Conservation (phyloP, 2,113 vertebrate genomes). For the Lycaon pictus region DNA sequence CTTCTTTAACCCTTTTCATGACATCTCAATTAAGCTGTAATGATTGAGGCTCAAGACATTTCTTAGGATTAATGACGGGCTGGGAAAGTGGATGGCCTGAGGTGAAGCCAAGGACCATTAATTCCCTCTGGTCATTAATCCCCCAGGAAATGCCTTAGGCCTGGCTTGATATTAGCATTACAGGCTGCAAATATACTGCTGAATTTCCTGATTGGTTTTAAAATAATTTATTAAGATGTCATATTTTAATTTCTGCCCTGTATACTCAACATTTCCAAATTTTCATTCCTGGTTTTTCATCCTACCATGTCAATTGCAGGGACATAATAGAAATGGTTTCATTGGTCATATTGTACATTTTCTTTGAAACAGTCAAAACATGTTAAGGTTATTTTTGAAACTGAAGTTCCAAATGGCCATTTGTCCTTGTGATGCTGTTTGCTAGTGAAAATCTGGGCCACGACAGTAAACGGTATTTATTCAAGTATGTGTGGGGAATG, state of each 20-base stretch:
- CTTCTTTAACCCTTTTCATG: constrained; percentile 86
- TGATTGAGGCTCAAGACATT: constrained; percentile 26
- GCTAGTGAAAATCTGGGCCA: constrained; percentile 13
- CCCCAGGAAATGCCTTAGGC: constrained; percentile 45
- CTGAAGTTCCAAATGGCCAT: not conserved
- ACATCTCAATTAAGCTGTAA: constrained; percentile 36
- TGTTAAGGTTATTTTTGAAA: constrained; percentile 24
- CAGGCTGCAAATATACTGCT: constrained; percentile 74
- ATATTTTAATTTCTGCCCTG: constrained; percentile 72
- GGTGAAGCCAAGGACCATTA: constrained; percentile 66
- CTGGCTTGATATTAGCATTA: not conserved
- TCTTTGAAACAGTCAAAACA: constrained; percentile 62
- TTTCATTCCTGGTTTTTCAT: constrained; percentile 39
- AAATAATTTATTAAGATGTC: constrained; percentile 78
- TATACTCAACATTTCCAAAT: constrained; percentile 70
- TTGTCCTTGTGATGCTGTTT: constrained; percentile 31
- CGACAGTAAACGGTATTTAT: not conserved
- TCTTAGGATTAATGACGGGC: constrained; percentile 79
- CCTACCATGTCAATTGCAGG: constrained; percentile 20
- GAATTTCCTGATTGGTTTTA: constrained; percentile 71
- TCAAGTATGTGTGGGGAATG: not conserved
- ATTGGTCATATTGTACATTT: constrained; percentile 30
- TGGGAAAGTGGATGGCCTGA: constrained; percentile 57
- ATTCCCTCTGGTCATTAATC: constrained; percentile 54
- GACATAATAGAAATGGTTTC: constrained; percentile 58